These are phyloP conservation scores for Saccopteryx leptura DNA, from an alignment of 2,113 vertebrate species.

Conservation along the genomic window DNA sequence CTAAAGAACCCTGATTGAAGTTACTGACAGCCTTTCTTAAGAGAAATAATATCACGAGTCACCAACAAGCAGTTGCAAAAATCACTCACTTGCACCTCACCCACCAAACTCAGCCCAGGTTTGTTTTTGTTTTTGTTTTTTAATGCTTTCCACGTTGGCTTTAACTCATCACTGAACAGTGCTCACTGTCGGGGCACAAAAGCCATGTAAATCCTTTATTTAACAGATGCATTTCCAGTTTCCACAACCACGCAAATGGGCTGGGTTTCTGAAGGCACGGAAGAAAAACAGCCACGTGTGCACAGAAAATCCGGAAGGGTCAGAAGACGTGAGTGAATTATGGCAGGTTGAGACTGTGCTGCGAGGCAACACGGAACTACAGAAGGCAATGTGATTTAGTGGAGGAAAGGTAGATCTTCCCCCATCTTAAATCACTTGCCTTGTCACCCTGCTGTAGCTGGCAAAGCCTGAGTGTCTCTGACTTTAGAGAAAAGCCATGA, in stretches of 20 bases:
- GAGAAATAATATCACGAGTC: background rate
- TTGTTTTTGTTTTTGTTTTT: constrained; percentile 14
- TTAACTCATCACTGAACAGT: constrained; percentile 29
- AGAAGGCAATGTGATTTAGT: constrained; percentile 81
- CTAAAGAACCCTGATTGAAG: background rate
- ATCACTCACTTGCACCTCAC: background rate
- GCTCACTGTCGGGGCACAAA: constrained; percentile 10
- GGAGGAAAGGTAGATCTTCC: constrained; percentile 74
- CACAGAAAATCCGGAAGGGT: constrained; percentile 16
- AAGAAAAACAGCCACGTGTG: background rate
- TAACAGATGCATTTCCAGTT: constrained; percentile 28
- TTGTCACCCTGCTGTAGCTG: constrained; percentile 79
- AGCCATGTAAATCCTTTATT: constrained; percentile 19
- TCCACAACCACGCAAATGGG: background rate
- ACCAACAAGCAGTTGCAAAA: background rate
- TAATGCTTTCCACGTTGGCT: constrained; percentile 34
- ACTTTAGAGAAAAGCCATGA: constrained; percentile 73
- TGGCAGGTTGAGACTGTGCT: background rate
- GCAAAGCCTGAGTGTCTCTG: constrained; percentile 79
- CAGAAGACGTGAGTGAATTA: constrained; percentile 27
- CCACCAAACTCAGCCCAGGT: background rate
- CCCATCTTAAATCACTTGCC: constrained; percentile 80
- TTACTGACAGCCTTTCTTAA: background rate
- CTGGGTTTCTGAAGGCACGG: background rate
- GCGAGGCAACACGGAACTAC: constrained; percentile 67